Evolutionary conservation across 2,888 invertebrate genomes (phyloP), one percentile per base, ranked within the genome.

Genomic region (Hirtodrosophila histrioides): DNA sequence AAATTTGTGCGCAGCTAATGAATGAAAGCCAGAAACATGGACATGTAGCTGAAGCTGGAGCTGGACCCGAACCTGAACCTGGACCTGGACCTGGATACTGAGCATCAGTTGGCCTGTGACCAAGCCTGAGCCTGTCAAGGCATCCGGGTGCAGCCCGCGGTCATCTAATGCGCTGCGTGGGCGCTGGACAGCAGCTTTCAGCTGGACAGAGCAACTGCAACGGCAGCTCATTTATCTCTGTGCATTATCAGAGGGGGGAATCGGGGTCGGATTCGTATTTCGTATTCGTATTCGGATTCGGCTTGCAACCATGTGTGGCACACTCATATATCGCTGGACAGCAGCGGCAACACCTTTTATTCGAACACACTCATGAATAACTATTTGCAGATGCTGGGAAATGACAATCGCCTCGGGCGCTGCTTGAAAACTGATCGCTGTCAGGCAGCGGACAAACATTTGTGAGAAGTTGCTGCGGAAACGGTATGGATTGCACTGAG

Each of bases 91-190:
- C 27, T 5, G 27, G 27, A 27, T 27, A 17, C 17, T 17, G 17
- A 17, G 17, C 17, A 17, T 17, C 17, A 17, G 17, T 2, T 17
- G 17, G 27, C 2, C 27, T 27, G 46, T 35, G 17, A 17, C 10
- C 7, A 9, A 7, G 10, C 7, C 8, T 35, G 35, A 23, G 61
- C 12, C 46, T 51, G 66, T 51, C 67, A 57, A 48, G 50, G 23
- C 37, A 44, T 45, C 27, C 46, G 12, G 29, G 35, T 39, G 31
- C 36, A 17, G 48, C 57, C 67, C 49, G 45, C 39, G 57, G 53
- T 57, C 67, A 51, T 75, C 63, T 69, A 54, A 62, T 79, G 61
- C 60, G 56, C 62, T 66, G 84, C 73, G 86, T 80, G 80, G 80
- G 79, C 74, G 78, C 78, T 58, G 8, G 23, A 4, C 53, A 36